Percentiles rank a stretch among this genome's conserved stretches.
Evolutionary conservation across 1,140 invertebrate species (phyloP).

Genomic region (Aplysia californica): DNA sequence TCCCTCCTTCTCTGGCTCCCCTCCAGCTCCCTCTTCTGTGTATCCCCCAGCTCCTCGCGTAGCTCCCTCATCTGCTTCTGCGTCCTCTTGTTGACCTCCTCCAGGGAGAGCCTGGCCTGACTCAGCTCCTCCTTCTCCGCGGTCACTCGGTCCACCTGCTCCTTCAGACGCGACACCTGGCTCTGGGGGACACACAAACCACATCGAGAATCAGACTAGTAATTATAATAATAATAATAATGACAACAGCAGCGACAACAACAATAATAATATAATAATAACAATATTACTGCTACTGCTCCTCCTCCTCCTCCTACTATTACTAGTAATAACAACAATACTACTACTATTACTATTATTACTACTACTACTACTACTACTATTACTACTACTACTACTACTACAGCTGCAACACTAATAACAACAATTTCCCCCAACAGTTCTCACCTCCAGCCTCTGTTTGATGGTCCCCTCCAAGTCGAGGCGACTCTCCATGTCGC

Average conservation of each 20-base stretch:
- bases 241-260: too few species aligned
- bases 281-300: too few species aligned
- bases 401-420: too few species aligned
- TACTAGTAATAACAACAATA: too few species aligned
- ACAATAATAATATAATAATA: too few species aligned
- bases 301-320: too few species aligned
- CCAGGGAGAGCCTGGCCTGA: slow-evolving; percentile 79
- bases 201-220: too few species aligned
- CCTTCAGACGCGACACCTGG: slow-evolving; percentile 84
- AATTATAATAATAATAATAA: too few species aligned
- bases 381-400: too few species aligned
- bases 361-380: too few species aligned
- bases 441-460: slow-evolving; percentile 77
- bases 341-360: too few species aligned
- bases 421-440: too few species aligned
- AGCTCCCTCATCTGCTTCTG: slow-evolving; percentile 78
- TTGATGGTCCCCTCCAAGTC: slow-evolving; percentile 89
- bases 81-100: slow-evolving; percentile 80
- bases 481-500: slow-evolving; percentile 89
- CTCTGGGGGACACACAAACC: slow-evolving; percentile 65
- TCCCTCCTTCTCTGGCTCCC: slow-evolving; percentile 73
- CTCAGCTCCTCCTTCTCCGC: slow-evolving; percentile 78
- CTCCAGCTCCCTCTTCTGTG: slow-evolving; percentile 79
- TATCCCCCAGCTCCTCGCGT: slow-evolving; percentile 77
- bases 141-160: slow-evolving; percentile 83